Evolutionary conservation across 2,113 vertebrate genomes (phyloP), one percentile per base, ranked within the genome.

Genomic region (Pygoscelis antarcticus): DNA sequence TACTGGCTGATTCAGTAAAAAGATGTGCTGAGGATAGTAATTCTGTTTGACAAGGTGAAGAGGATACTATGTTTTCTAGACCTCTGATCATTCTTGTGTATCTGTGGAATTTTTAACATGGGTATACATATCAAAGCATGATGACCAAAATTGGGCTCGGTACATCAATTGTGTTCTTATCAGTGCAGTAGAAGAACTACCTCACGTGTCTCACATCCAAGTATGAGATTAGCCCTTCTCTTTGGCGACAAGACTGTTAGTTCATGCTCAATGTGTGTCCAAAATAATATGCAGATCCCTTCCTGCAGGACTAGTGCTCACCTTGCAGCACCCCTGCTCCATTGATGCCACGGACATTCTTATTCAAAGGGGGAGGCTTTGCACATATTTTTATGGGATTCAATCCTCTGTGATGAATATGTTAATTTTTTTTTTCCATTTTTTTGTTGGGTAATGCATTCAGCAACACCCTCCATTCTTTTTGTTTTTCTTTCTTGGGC

Each of bases 1-100:
- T 90, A 93, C 69, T 58, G 91, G 95, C 47, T 96, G 96, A 96
- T 94, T 96, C 94, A 96, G 94, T 94, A 83, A 58, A 83, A 95
- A 72, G 36, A 93, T 88, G 14, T 96, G 94, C 93, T 95, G 91
- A 97, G 83, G 74, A 70, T 3, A 77, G 87, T 69, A 83, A 87
- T 91, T 90, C 58, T 72, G 22, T 51, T 62, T 62, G 42, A 55
- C 34, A 42, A 66, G 20, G 25, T 55, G 54, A 69, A 91, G n/a
- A 46, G 70, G 25, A 34, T 34, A 18, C 17, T 44, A 8, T 60
- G 4, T 87, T 89, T 96, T 93, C 57, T 69, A 58, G 34, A 79
- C 13, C 32, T 89, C 52, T 46, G 23, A 61, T 83, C 6, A 27
- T 64, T 62, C 18, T 47, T 70, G 11, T 55, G 13, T 83, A 42